Evolutionary conservation across 2,797 vertebrate genomes (phyloP).

Genomic region (Scleropages formosus): DNA sequence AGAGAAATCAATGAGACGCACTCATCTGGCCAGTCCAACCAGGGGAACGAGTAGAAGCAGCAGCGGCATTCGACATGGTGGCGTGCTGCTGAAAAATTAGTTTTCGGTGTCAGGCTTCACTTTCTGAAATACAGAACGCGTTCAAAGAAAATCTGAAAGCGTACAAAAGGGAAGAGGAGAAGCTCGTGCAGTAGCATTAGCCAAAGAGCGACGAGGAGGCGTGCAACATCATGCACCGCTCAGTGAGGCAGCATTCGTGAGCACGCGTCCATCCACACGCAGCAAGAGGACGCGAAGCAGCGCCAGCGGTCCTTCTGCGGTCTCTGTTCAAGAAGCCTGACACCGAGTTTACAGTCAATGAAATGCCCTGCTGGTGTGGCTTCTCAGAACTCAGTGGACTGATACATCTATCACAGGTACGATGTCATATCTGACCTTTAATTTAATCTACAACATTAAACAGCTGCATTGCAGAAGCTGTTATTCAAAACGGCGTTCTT

Average conservation of each 20-base stretch:
- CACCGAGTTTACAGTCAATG: too few relatives aligned
- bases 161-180: not conserved
- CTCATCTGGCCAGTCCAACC: not conserved
- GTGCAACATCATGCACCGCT: not conserved
- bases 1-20: constrained; percentile 29
- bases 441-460: too few relatives aligned
- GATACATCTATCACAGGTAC: too few relatives aligned
- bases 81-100: constrained; percentile 44
- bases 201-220: not conserved
- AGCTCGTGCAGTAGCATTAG: constrained; percentile 48
- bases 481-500: too few relatives aligned
- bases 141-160: constrained; percentile 16
- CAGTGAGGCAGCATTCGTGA: not conserved
- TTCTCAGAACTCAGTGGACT: too few relatives aligned
- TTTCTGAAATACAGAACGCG: constrained; percentile 62
- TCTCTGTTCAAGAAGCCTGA: too few relatives aligned
- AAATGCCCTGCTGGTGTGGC: too few relatives aligned
- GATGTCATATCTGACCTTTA: too few relatives aligned
- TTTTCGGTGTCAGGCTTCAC: constrained; percentile 65
- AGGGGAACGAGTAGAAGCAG: not conserved
- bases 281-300: not conserved
- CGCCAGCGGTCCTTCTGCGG: too few relatives aligned
- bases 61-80: constrained; percentile 14
- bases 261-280: not conserved
- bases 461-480: too few relatives aligned